Base-by-base conservation (phyloP, 2,797 vertebrate genomes). In the Melanotaenia pygmaea region DNA sequence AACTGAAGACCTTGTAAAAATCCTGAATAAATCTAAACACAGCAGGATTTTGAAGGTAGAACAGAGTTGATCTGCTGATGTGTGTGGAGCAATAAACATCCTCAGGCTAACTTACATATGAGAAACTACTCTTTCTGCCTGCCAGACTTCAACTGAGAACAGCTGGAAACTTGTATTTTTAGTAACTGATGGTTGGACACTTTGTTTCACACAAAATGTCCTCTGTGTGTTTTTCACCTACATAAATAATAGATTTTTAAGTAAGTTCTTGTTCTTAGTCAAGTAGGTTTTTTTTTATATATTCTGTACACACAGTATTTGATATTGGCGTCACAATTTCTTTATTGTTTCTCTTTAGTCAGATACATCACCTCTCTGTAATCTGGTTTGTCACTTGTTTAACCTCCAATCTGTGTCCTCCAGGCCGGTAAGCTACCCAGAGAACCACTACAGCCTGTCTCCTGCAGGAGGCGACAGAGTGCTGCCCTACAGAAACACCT, bases 351-450 rank as follows among this genome's bases (percentile, higher is more conserved):
- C 35, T 37, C 22, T 10, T 58, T 64, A 24, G 35, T 60, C 13
- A 45, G 12, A 13, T 40, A 16, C 28, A 50, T 63, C 20, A 50
- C 45, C 45, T 75, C 47, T 69, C 58, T 59, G n/a, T 51, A 32
- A 8, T 62, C 34, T 58, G 59, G 43, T 20, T n/a, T 50, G 10
- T 53, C 12, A 26, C 45, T 62, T 64, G 35, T 65, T 38, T 58
- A 11, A 40, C 20, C 35, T 62, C 38, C 1, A 32, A 54, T 72
- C 45, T 66, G 12, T 74, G 16, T 69, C 68, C 34, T 68, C 67
- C 89, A 97, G 97, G 89, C 97, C 97, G 0, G 96, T 97, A 82
- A 98, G 97, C 80, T 98, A 96, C 89, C 97, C 97, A 30, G 97
- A 98, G 89, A 97, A 97, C 77, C 95, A 96, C 79, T 96, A 95